Base-by-base conservation (phyloP, 2,797 vertebrate genomes). In the Orestias chungarensis region DNA sequence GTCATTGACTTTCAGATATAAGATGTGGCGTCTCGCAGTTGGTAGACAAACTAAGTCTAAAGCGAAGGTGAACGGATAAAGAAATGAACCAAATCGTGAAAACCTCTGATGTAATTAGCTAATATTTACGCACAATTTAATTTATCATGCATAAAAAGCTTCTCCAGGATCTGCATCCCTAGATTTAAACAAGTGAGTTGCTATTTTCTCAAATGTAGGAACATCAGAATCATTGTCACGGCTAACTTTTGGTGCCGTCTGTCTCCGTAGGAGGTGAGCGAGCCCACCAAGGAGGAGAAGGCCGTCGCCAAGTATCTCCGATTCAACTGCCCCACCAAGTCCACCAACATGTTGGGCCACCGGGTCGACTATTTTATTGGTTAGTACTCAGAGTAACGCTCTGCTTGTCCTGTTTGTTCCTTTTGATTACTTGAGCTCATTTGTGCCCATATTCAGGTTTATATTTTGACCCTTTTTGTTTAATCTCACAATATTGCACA, bases 341-440 rank as follows among this genome's bases (percentile, higher is more conserved):
- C 98, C 80, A 99, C 98, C 67, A 99, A 97, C 92, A 99, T 99
- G 98, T 96, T 99, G 96, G 97, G 97, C 49, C 98, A 99, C 86
- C 82, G 97, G 52, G 97, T 99, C 62, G 97, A 99, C 94, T 99
- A 99, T 92, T 99, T 99, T 81, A 95, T 96, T 47, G 98, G 98
- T 99, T 86, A 90, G 96, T 88, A 71, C 27, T 64, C 44, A 42
- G 35, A 40, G 33, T 42, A 43, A 27, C 54, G 17, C 38, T 38
- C 38, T 9, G 9, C 38, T 4, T 38, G n/a, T n/a, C n/a, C n/a
- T n/a, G n/a, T n/a, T n/a, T n/a, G n/a, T n/a, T n/a, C n/a, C n/a
- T n/a, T n/a, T n/a, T n/a, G n/a, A n/a, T n/a, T n/a, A n/a, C n/a
- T n/a, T n/a, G n/a, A n/a, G n/a, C n/a, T n/a, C n/a, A n/a, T n/a